Base-by-base conservation (phyloP, 2,113 vertebrate species). In the Ailuropoda melanoleuca region DNA sequence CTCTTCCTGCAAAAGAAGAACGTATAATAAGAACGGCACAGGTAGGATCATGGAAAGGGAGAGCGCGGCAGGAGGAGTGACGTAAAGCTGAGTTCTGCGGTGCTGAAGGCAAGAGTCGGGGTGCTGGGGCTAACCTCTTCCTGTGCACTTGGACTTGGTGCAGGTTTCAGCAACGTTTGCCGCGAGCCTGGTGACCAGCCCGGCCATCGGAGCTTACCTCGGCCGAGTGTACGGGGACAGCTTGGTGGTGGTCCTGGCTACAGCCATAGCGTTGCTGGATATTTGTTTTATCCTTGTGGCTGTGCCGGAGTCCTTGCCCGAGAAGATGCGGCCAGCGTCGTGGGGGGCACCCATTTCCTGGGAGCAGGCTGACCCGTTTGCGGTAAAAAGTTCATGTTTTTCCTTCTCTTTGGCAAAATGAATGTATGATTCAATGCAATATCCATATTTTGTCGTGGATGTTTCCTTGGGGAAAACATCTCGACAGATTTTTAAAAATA, bases 341-440 rank as follows among this genome's bases (percentile, higher is more conserved):
- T 99, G 99, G 99, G 99, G 99, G 92, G 99, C 99, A 0, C 99
- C 99, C 78, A 99, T 99, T 90, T 99, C 99, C 0, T 99, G 99
- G 99, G 99, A 99, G 50, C 99, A 99, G 98, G 99, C 99, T 5
- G 99, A 99, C 96, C 99, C 99, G 21, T 99, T 99, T 96, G 99
- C 99, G 37, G 99, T 99, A 98, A 77, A 75, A 77, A 99, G 99
- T 97, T 90, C 26, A 5, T 11, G 6, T 34, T 17, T 72, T 43
- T 24, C 19, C 9, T 82, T 85, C 50, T 55, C 43, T 56, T 50
- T 24, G 31, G 23, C 26, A 70, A 87, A 88, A 94, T 18, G 64
- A 83, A 87, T 29, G 6, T 31, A 26, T 70, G 31, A 56, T 50
- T 91, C 60, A 50, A 0, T 81, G 34, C 15, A 66, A 34, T 74